Percentiles rank a stretch among this genome's conserved stretches.
Evolutionary conservation across 2,797 vertebrate species (phyloP).

Genomic region (Enoplosus armatus): DNA sequence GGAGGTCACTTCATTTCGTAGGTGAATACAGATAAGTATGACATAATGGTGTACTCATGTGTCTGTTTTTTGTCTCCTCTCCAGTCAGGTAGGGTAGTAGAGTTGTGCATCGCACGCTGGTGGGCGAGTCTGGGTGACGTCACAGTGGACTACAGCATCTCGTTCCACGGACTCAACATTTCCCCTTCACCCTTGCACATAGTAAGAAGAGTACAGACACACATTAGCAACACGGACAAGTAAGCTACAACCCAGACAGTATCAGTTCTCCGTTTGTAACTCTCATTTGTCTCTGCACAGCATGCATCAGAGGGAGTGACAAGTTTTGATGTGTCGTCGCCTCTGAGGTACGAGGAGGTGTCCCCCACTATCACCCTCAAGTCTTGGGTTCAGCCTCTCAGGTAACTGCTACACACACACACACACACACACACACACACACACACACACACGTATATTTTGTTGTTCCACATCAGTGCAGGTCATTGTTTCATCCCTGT

Average conservation of each 20-base stretch:
- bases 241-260: too few relatives aligned
- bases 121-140: constrained; percentile 98
- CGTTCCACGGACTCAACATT: constrained; percentile 93
- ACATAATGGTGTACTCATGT: background rate
- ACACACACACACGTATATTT: background rate
- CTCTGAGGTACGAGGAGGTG: constrained; percentile 95
- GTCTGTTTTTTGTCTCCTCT: constrained; percentile 34
- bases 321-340: constrained; percentile 93
- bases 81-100: constrained; percentile 93
- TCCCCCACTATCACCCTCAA: constrained; percentile 95
- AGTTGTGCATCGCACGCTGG: constrained; percentile 98
- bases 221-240: background rate
- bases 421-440: background rate
- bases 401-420: constrained; percentile 80
- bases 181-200: constrained; percentile 93
- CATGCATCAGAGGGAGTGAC: constrained; percentile 96
- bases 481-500: background rate
- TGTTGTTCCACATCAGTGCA: background rate
- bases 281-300: constrained; percentile 73
- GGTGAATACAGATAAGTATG: background rate
- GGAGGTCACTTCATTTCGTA: background rate
- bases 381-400: constrained; percentile 97
- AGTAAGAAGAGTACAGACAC: constrained; percentile 83
- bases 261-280: constrained; percentile 14
- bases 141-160: constrained; percentile 93